phyloP scores from a whole-genome alignment of 2,113 vertebrate species.

The Diglossa brunneiventris region DNA sequence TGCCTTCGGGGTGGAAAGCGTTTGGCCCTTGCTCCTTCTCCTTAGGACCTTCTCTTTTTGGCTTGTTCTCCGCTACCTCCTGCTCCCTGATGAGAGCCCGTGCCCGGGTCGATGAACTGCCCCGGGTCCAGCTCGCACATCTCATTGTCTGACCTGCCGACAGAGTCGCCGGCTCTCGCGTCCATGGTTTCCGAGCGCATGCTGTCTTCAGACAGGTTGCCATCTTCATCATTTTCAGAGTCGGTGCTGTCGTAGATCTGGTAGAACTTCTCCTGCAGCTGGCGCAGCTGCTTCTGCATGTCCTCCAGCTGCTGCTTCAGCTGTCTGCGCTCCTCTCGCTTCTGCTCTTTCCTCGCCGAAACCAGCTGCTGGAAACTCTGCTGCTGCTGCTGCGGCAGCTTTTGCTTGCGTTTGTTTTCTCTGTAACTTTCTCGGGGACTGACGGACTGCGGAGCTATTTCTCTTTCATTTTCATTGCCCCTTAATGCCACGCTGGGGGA shows the following conservation, averaged over 20 bases:
- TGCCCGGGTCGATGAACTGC: slow-evolving; percentile 90
- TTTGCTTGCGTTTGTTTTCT: slow-evolving; percentile 99
- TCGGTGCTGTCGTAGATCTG: slow-evolving; percentile 99
- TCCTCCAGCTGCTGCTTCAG: slow-evolving; percentile 98
- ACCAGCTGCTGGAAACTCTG: slow-evolving; percentile 98
- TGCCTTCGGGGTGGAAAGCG: slow-evolving; percentile 87
- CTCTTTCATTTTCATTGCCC: slow-evolving; percentile 88
- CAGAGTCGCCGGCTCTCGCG: slow-evolving; percentile 74
- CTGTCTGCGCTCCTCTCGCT: slow-evolving; percentile 93
- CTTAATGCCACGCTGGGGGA: slow-evolving; percentile 91
- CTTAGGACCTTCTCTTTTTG: slow-evolving; percentile 83
- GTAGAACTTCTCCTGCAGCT: slow-evolving; percentile 99
- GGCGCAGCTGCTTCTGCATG: slow-evolving; percentile 99
- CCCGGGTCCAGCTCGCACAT: slow-evolving; percentile 91
- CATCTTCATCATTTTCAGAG: slow-evolving; percentile 96
- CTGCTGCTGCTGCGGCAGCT: slow-evolving; percentile 97
- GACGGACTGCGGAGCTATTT: slow-evolving; percentile 84
- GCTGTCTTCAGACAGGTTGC: slow-evolving; percentile 96
- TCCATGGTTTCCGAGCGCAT: slow-evolving; percentile 91
- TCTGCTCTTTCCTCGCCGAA: slow-evolving; percentile 93
- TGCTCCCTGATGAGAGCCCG: slow-evolving; percentile 91
- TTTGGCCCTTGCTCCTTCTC: slow-evolving; percentile 80
- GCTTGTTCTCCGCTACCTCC: slow-evolving; percentile 83
- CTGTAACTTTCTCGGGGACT: slow-evolving; percentile 92
- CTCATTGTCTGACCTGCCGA: slow-evolving; percentile 85